phyloP scores from a whole-genome alignment of 2,888 invertebrate genomes.

The Agrilus cyanescens region DNA sequence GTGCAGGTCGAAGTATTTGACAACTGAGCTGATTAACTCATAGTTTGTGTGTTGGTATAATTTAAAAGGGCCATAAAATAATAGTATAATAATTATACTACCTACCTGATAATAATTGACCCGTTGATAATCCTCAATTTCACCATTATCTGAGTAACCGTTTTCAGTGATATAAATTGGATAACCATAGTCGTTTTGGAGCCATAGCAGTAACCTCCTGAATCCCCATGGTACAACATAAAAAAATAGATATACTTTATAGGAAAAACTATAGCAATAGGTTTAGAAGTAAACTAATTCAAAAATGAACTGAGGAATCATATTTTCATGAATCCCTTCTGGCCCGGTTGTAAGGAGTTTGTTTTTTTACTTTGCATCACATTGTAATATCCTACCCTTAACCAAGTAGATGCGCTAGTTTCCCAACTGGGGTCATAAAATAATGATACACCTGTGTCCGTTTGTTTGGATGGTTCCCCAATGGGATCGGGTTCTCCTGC shows the following conservation, averaged over 20 bases:
- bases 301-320: no score
- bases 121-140: constrained; percentile 4
- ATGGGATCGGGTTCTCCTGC: neutral
- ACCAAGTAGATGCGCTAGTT: constrained; percentile 21
- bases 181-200: constrained; percentile 6
- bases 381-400: constrained; percentile 6
- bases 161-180: constrained; percentile 8
- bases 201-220: constrained; percentile 1
- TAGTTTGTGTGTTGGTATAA: no score
- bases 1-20: no score
- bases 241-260: neutral
- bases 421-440: constrained; percentile 23
- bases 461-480: constrained; percentile 1
- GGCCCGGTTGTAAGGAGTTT: no score
- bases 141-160: constrained; percentile 3
- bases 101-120: constrained; percentile 6
- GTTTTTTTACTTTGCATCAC: no score
- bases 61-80: no score
- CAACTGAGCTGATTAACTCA: no score
- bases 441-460: constrained; percentile 1
- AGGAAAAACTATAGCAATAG: no score
- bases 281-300: no score
- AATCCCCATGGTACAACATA: constrained; percentile 5
- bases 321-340: no score
- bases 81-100: no score